Conservation (phyloP, 2,888 invertebrate genomes). For the Eristalis pertinax region DNA sequence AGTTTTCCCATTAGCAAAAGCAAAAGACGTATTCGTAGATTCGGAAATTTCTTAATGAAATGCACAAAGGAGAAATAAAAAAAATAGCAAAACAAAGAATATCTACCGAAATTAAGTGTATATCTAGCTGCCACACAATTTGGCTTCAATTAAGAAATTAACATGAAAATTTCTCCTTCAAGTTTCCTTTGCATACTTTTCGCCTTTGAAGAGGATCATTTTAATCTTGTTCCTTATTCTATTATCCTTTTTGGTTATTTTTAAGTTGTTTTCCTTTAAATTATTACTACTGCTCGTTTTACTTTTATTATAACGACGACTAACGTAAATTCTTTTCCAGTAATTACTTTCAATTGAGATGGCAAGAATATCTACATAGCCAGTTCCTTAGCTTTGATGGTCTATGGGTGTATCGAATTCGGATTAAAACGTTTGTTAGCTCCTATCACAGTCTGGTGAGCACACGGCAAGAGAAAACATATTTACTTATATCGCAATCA, state of each 20-base stretch:
- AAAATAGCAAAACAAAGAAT: not conserved
- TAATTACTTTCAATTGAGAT: not conserved
- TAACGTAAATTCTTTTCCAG: conserved; percentile 7
- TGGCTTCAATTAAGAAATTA: conserved; percentile 50
- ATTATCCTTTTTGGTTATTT: conserved; percentile 30
- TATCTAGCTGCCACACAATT: conserved; percentile 28
- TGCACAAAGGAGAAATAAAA: not conserved
- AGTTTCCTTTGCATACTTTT: not conserved
- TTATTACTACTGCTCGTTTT: conserved; percentile 21
- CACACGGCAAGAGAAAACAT: not conserved
- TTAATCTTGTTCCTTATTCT: conserved; percentile 26
- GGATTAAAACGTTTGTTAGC: not conserved
- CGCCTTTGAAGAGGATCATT: not conserved
- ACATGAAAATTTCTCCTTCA: conserved; percentile 36
- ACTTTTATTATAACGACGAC: conserved; percentile 20
- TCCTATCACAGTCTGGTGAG: not conserved
- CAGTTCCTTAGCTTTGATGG: not conserved
- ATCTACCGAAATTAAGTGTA: not conserved
- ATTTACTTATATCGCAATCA: not conserved
- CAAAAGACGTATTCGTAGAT: not conserved
- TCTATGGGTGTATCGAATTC: not conserved
- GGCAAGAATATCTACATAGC: not conserved
- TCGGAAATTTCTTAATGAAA: not conserved
- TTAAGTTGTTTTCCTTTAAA: conserved; percentile 8
- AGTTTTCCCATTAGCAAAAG: not conserved